Evolutionary conservation across 2,113 vertebrate species (phyloP).

Genomic region (Pachyramphus minor): DNA sequence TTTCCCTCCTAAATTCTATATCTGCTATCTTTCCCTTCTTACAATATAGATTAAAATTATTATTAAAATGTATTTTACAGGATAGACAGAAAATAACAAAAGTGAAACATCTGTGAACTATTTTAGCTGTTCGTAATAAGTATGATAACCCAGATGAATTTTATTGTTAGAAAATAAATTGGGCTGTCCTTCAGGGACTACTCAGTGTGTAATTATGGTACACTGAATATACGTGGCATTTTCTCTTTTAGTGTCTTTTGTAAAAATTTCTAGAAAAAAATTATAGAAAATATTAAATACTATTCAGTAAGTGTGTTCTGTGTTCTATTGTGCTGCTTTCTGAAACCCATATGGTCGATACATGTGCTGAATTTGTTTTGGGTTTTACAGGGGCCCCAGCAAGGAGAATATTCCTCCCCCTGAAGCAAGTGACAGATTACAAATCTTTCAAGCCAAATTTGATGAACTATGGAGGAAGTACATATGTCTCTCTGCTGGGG

Average conservation of each 20-base stretch:
- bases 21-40: not conserved
- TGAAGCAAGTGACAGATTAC: slow-evolving; percentile 80
- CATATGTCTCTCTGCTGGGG: slow-evolving; percentile 74
- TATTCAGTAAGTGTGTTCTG: not conserved
- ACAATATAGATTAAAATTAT: not conserved
- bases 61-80: not conserved
- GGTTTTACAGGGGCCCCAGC: slow-evolving; percentile 72
- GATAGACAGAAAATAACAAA: not conserved
- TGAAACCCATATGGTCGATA: not conserved
- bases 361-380: not conserved
- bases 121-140: not conserved
- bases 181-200: not conserved
- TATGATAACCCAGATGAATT: not conserved
- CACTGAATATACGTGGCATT: not conserved
- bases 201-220: not conserved
- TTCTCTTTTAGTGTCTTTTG: not conserved
- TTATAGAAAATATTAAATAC: not conserved
- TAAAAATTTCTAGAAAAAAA: not conserved
- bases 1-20: not conserved
- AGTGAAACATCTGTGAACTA: not conserved
- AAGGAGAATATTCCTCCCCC: slow-evolving; percentile 69
- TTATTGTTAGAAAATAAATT: not conserved
- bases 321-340: not conserved
- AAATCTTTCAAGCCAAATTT: slow-evolving; percentile 80
- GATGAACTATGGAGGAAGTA: slow-evolving; percentile 82